A percentile compares a stretch with the other conserved stretches of the same genome.
These are phyloP conservation scores for Macropis europaea DNA, from an alignment of 2,888 invertebrate species.

Conservation along the genomic window DNA sequence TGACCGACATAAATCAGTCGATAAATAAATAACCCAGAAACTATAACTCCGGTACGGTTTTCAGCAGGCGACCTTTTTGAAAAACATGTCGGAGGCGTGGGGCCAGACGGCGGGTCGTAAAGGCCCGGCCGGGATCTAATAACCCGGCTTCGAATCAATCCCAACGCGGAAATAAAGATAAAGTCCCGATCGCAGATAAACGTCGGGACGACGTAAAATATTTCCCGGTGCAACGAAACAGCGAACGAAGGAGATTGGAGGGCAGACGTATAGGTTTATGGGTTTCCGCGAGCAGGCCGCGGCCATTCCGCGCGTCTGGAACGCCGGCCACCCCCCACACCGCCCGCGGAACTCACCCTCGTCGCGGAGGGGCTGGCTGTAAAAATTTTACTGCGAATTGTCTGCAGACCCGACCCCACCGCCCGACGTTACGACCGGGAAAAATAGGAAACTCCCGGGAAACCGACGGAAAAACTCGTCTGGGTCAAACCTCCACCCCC, in stretches of 20 bases:
- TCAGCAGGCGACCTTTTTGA: too few species aligned
- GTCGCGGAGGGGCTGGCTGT: conserved; percentile 67
- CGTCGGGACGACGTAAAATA: conserved; percentile 49
- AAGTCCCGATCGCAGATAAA: conserved; percentile 54
- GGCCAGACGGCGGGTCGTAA: conserved; percentile 37
- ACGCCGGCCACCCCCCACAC: conserved; percentile 49
- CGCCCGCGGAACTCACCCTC: conserved; percentile 46
- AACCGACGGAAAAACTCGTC: conserved; percentile 75
- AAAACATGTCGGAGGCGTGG: background rate
- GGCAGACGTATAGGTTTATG: conserved; percentile 75
- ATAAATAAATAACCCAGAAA: too few species aligned
- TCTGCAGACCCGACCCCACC: conserved; percentile 76
- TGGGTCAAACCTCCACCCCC: conserved; percentile 71
- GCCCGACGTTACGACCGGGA: conserved; percentile 75
- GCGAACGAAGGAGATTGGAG: conserved; percentile 63
- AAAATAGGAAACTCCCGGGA: conserved; percentile 76
- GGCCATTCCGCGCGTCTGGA: conserved; percentile 72
- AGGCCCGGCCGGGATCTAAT: conserved; percentile 34
- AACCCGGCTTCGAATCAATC: conserved; percentile 48
- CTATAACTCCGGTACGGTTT: too few species aligned
- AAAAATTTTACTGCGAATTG: conserved; percentile 80
- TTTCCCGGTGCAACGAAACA: conserved; percentile 37
- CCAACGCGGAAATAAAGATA: conserved; percentile 49
- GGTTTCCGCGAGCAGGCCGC: conserved; percentile 75
- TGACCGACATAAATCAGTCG: too few species aligned